Base-by-base conservation (phyloP, 2,888 invertebrate species). In the Orthosia gothica region DNA sequence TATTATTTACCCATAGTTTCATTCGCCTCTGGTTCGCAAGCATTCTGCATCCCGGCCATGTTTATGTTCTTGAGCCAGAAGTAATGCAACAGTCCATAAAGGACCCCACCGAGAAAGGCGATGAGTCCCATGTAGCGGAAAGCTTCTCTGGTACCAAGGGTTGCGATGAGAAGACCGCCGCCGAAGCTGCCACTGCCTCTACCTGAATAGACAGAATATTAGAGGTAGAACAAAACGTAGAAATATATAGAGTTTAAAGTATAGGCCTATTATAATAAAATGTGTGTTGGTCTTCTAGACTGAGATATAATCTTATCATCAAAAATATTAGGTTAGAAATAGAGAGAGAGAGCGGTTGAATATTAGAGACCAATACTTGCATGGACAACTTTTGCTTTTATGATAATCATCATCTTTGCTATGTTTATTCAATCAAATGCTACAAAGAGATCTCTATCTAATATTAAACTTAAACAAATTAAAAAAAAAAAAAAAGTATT, bases 101-200 rank as follows among this genome's bases (percentile, higher is more conserved):
- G 91, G 7, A 98, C 95, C 40, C 98, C 98, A 23, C 98, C 98
- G 1, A 97, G 96, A 72, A 98, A 98, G 0, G 98, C 98, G 61
- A 98, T 95, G 0, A 98, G 94, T 0, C 98, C 98, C 98, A 98
- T 98, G 81, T 98, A 97, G 20, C 98, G 97, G 91, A 98, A 98
- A 0, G 98, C 98, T 89, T 98, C 97, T 74, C 98, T 96, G 11
- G 98, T 98, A 0, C 98, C 98, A 59, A 98, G 97, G 68, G 97
- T 97, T 0, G 98, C 98, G 81, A 98, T 98, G 16, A 98, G 96
- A 20, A 98, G 97, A 59, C 98, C 98, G 26, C 98, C 98, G 12
- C 98, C 97, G 82, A 98, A 98, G 88, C 98, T 98, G 26, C 98
- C 98, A 89, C 98, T 98, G 50, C 98, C 98, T 85, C 98, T 97